A percentile compares a stretch with the other conserved stretches of the same genome.
Conservation (phyloP, 2,113 vertebrate genomes). For the Microtus ochrogaster region DNA sequence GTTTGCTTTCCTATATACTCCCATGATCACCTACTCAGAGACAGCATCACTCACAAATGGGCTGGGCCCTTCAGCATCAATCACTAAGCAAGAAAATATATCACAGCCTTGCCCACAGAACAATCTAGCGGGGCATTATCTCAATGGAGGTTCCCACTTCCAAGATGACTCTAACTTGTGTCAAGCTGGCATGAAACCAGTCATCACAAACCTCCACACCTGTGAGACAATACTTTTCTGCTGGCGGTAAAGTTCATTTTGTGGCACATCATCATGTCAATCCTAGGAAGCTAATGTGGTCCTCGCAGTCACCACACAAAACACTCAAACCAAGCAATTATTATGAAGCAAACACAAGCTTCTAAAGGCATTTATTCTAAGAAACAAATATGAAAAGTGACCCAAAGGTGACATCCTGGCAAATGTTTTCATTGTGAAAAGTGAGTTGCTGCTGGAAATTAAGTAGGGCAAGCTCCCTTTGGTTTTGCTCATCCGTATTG, state of each 20-base stretch:
- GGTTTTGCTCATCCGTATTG: slow-evolving; percentile 51
- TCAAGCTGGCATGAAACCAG: neutral
- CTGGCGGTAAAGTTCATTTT: neutral
- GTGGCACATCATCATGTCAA: neutral
- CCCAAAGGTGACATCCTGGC: neutral
- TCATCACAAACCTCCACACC: neutral
- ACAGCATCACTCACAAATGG: too few relatives aligned
- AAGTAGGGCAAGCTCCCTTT: neutral
- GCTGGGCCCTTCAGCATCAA: neutral
- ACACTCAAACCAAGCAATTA: neutral
- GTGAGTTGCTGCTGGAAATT: slow-evolving; percentile 15
- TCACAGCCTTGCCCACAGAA: neutral
- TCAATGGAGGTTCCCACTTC: neutral
- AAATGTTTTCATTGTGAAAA: slow-evolving; percentile 36
- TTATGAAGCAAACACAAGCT: neutral
- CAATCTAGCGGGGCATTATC: neutral
- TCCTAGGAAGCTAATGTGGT: neutral
- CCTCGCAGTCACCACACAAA: neutral
- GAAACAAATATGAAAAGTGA: neutral
- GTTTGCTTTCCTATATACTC: neutral
- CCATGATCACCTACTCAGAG: too few relatives aligned
- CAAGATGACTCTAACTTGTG: neutral
- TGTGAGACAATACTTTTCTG: neutral
- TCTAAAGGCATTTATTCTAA: neutral
- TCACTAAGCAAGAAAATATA: neutral